Conservation (phyloP, 92 coral and sea anemone species). For the Isaurus tuberculatus region DNA sequence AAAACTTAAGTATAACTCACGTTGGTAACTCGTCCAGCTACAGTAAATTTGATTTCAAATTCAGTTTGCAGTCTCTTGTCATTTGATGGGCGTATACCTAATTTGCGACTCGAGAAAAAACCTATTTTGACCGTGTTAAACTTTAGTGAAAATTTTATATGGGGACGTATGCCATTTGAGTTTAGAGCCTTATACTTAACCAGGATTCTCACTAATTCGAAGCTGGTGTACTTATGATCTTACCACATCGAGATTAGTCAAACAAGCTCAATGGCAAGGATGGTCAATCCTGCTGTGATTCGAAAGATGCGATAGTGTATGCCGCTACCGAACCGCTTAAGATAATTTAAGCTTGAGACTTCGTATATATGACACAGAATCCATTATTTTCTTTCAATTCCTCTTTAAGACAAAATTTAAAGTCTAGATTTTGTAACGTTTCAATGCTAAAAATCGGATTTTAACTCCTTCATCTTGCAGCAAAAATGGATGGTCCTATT, state of each 20-base stretch:
- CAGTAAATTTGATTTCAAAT: slow-evolving; percentile 15
- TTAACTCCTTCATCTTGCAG: background rate
- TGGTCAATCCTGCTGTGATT: slow-evolving; percentile 12
- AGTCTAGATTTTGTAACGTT: too few relatives aligned
- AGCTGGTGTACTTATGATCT: background rate
- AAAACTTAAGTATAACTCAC: background rate
- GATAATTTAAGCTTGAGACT: background rate
- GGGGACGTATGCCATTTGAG: background rate
- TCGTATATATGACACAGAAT: background rate
- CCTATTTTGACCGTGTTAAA: background rate
- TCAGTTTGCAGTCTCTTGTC: background rate
- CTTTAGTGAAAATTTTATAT: background rate
- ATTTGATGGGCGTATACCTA: slow-evolving; percentile 33
- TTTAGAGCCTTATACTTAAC: too few relatives aligned
- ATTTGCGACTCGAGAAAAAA: background rate
- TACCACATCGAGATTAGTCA: slow-evolving; percentile 6
- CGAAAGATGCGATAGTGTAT: background rate
- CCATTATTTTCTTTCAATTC: too few relatives aligned
- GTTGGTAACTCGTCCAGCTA: background rate
- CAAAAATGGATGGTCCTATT: slow-evolving; percentile 78
- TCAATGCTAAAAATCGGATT: background rate
- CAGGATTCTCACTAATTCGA: background rate
- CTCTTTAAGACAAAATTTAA: too few relatives aligned
- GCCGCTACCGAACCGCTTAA: background rate
- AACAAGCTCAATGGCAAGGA: background rate